A percentile compares a stretch with the other conserved stretches of the same genome.
phyloP scores from a whole-genome alignment of 30 jellyfish, hydroid and myxozoan species.

The Chrysaora quinquecirrha region DNA sequence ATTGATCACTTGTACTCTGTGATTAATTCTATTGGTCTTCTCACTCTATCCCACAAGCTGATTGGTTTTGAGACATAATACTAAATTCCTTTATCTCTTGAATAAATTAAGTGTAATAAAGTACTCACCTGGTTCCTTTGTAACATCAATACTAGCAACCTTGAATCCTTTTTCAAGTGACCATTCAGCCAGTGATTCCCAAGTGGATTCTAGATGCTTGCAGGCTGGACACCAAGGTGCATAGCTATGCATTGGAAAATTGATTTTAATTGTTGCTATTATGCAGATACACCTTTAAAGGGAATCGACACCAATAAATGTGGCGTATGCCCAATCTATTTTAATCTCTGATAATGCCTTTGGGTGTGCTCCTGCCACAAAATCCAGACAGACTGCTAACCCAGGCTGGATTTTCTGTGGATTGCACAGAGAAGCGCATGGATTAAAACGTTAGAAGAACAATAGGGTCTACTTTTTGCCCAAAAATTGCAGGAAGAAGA shows the following conservation, averaged over 20 bases:
- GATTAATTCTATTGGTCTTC: neutral
- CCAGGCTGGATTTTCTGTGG: no score
- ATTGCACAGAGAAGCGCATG: no score
- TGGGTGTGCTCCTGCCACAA: neutral
- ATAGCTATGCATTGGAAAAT: conserved; percentile 37
- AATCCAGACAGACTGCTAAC: no score
- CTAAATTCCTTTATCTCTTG: neutral
- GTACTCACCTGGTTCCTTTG: conserved; percentile 80
- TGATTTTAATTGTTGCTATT: neutral
- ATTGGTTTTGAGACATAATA: neutral
- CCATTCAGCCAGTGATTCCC: conserved; percentile 87
- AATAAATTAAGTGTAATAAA: neutral
- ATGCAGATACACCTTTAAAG: neutral
- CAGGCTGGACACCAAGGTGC: conserved; percentile 99
- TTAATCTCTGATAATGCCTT: no score
- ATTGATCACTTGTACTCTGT: neutral
- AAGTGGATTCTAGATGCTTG: conserved; percentile 73
- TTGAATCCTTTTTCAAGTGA: conserved; percentile 50
- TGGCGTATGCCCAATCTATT: neutral
- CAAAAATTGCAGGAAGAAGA: no score
- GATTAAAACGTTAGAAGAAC: no score
- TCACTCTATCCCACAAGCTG: no score
- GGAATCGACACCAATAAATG: neutral
- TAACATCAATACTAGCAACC: conserved; percentile 91
- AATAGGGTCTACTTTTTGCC: no score